Conservation (phyloP, 1,140 invertebrate genomes). For the Papilio helenus region DNA sequence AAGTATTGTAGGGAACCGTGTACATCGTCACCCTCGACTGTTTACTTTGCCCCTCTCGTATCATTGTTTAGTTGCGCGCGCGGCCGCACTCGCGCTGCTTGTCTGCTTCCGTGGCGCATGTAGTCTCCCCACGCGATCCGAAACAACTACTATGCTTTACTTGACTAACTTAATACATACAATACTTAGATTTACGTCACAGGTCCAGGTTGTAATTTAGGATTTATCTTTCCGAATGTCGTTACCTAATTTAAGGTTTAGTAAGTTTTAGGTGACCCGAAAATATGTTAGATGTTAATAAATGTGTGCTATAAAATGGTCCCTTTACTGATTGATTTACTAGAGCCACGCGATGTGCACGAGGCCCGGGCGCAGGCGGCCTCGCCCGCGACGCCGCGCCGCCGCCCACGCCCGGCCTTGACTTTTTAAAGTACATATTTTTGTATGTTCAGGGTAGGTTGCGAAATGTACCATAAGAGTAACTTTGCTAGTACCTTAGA, state of each 20-base stretch:
- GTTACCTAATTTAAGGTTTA: slow-evolving; percentile 78
- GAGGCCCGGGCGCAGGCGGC: slow-evolving; percentile 62
- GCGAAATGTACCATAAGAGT: slow-evolving; percentile 75
- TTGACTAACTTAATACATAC: slow-evolving; percentile 64
- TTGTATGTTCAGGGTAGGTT: slow-evolving; percentile 79
- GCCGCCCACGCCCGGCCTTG: slow-evolving; percentile 5
- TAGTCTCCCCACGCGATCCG: slow-evolving; percentile 59
- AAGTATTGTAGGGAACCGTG: slow-evolving; percentile 60
- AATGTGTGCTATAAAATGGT: slow-evolving; percentile 75
- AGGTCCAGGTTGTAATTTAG: slow-evolving; percentile 81
- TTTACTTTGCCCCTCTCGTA: slow-evolving; percentile 43
- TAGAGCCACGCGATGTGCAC: slow-evolving; percentile 57
- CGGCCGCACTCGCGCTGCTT: slow-evolving; percentile 68
- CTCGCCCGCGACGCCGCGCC: not conserved
- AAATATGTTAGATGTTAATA: slow-evolving; percentile 74
- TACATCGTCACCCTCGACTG: slow-evolving; percentile 48
- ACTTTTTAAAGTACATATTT: slow-evolving; percentile 80
- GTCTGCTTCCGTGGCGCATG: slow-evolving; percentile 70
- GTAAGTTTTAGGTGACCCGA: slow-evolving; percentile 70
- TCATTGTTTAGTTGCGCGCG: slow-evolving; percentile 49
- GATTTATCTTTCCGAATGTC: slow-evolving; percentile 74
- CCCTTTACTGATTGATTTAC: slow-evolving; percentile 67
- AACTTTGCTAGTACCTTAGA: slow-evolving; percentile 79
- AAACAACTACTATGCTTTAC: slow-evolving; percentile 58
- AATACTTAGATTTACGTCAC: slow-evolving; percentile 72